Percentiles rank a stretch among this genome's conserved stretches.
These are phyloP conservation scores for Drosophila borborema DNA, from an alignment of 2,888 invertebrate species.

Conservation along the genomic window DNA sequence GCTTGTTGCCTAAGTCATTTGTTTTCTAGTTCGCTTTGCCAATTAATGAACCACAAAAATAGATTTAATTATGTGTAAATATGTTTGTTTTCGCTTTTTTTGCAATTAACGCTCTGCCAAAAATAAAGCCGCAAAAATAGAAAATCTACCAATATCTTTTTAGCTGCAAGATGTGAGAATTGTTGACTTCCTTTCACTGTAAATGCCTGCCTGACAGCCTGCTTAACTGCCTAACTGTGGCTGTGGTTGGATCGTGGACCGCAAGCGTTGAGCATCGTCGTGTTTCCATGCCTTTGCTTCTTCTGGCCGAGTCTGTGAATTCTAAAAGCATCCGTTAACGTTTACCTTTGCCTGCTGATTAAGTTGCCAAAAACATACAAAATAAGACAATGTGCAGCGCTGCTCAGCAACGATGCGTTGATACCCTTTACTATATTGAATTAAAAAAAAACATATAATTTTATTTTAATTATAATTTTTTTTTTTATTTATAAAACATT, in stretches of 20 bases:
- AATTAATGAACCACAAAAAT: conserved; percentile 52
- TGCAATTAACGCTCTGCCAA: conserved; percentile 34
- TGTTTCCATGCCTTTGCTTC: conserved; percentile 35
- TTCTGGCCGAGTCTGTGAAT: conserved; percentile 56
- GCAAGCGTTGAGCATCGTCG: conserved; percentile 38
- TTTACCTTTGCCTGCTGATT: conserved; percentile 68
- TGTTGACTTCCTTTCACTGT: conserved; percentile 20
- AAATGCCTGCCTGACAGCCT: conserved; percentile 14
- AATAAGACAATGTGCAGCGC: conserved; percentile 17
- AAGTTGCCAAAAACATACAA: conserved; percentile 72
- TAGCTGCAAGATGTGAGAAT: conserved; percentile 54
- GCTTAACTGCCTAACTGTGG: conserved; percentile 16
- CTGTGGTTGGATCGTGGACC: conserved; percentile 49
- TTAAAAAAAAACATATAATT: too few relatives aligned
- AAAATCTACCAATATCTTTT: conserved; percentile 49
- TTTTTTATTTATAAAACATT: too few relatives aligned
- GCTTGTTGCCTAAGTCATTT: conserved; percentile 66
- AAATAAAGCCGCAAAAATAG: conserved; percentile 22
- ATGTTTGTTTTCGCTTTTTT: conserved; percentile 18
- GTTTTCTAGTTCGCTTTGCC: conserved; percentile 37
- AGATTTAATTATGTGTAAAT: conserved; percentile 59
- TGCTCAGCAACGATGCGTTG: not conserved
- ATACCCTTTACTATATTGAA: too few relatives aligned
- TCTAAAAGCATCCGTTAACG: conserved; percentile 75
- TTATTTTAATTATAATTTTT: too few relatives aligned